Evolutionary conservation across 2,888 invertebrate genomes (phyloP).

Genomic region (Oeneis ivallda): DNA sequence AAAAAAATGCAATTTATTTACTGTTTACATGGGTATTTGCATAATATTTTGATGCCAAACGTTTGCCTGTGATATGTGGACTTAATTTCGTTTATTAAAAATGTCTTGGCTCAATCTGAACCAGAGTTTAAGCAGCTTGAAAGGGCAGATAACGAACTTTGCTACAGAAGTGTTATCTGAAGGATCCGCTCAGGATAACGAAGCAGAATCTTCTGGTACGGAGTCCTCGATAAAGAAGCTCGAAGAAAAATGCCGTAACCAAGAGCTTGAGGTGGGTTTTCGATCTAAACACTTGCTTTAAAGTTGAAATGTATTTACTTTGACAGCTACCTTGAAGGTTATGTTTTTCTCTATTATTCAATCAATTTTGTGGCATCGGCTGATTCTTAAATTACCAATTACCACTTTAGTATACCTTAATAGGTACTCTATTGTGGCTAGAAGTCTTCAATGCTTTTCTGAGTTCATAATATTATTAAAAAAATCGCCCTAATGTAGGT

Average conservation of each 20-base stretch:
- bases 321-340: conserved; percentile 56
- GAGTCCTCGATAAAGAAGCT: conserved; percentile 72
- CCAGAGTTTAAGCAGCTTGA: conserved; percentile 85
- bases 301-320: conserved; percentile 28
- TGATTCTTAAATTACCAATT: conserved; percentile 8
- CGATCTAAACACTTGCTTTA: conserved; percentile 18
- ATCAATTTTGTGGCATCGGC: conserved; percentile 18
- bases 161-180: conserved; percentile 95
- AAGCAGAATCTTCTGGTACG: conserved; percentile 47
- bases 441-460: background rate
- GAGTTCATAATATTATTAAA: background rate
- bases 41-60: conserved; percentile 49
- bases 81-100: conserved; percentile 46
- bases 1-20: conserved; percentile 76
- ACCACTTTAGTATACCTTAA: conserved; percentile 18
- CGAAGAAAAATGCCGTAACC: conserved; percentile 78
- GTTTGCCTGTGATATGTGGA: conserved; percentile 60
- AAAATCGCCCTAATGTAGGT: background rate
- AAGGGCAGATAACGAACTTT: conserved; percentile 93
- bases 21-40: conserved; percentile 63
- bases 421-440: background rate
- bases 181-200: conserved; percentile 77
- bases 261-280: conserved; percentile 82
- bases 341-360: conserved; percentile 64
- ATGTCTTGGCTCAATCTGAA: conserved; percentile 88